Conservation (phyloP, 2,888 invertebrate genomes). For the Caradrina kadenii region DNA sequence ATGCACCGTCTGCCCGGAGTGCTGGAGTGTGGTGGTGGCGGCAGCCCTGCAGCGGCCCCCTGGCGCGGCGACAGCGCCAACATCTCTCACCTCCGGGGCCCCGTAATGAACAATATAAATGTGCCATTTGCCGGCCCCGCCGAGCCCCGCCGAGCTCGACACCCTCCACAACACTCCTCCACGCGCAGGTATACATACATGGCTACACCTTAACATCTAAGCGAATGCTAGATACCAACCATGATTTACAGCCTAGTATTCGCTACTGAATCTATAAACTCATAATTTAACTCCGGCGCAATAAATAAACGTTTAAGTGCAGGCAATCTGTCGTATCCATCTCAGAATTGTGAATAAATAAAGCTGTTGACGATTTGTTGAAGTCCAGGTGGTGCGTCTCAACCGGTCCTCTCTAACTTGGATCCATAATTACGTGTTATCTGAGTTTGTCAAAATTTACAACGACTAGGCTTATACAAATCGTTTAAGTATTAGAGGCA, state of each 20-base stretch:
- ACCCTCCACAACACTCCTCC: constrained; percentile 53
- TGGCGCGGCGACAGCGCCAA: constrained; percentile 83
- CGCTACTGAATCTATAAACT: constrained; percentile 67
- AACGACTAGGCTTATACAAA: constrained; percentile 21
- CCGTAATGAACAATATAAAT: constrained; percentile 88
- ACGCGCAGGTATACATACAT: constrained; percentile 37
- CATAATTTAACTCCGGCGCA: constrained; percentile 63
- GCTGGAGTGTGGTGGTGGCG: constrained; percentile 15
- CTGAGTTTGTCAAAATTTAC: constrained; percentile 30
- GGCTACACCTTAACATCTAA: constrained; percentile 23
- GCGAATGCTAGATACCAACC: constrained; percentile 44
- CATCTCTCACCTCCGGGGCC: constrained; percentile 88
- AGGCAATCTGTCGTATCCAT: constrained; percentile 64
- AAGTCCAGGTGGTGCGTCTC: constrained; percentile 48
- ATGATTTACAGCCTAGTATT: constrained; percentile 63
- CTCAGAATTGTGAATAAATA: constrained; percentile 61
- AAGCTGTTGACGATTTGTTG: constrained; percentile 61
- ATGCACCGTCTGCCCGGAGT: background rate
- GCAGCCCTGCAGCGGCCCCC: constrained; percentile 81
- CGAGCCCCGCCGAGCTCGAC: constrained; percentile 43
- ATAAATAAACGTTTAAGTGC: constrained; percentile 66
- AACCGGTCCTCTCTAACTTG: constrained; percentile 29
- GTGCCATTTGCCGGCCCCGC: constrained; percentile 80
- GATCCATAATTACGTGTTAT: constrained; percentile 33
- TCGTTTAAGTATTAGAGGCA: constrained; percentile 15